Percentiles rank a stretch among this genome's conserved stretches.
These are phyloP conservation scores for Polydrusus tereticollis DNA, from an alignment of 2,888 invertebrate genomes.

Conservation along the genomic window DNA sequence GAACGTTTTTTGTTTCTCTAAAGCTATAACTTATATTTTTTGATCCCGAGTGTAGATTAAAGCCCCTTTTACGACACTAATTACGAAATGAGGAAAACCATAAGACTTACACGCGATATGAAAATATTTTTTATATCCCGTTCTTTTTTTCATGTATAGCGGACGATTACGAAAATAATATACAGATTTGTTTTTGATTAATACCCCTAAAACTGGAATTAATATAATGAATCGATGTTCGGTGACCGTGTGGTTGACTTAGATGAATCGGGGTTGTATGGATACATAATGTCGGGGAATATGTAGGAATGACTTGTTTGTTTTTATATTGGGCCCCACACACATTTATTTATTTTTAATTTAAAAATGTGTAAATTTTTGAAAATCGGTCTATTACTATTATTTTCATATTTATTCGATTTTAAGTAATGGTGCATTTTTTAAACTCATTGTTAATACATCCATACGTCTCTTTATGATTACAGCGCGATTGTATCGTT, in stretches of 20 bases:
- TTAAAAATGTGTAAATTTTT: too few species aligned
- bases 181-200: conserved; percentile 13
- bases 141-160: background rate
- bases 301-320: too few species aligned
- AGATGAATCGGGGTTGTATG: background rate
- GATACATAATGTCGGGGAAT: too few species aligned
- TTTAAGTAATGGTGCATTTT: too few species aligned
- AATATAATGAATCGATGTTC: background rate
- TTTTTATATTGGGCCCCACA: too few species aligned
- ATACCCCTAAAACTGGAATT: background rate
- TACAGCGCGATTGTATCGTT: background rate
- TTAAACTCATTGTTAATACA: too few species aligned
- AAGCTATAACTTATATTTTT: background rate
- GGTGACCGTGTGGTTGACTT: background rate
- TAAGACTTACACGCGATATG: conserved; percentile 35
- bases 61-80: conserved; percentile 38
- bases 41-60: conserved; percentile 31
- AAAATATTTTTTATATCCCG: conserved; percentile 26
- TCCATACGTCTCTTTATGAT: too few species aligned
- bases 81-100: conserved; percentile 36
- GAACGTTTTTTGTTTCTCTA: background rate
- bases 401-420: too few species aligned
- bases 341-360: too few species aligned
- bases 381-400: too few species aligned
- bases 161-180: conserved; percentile 17